Base-by-base conservation (phyloP, 2,113 vertebrate species). In the Sander vitreus region DNA sequence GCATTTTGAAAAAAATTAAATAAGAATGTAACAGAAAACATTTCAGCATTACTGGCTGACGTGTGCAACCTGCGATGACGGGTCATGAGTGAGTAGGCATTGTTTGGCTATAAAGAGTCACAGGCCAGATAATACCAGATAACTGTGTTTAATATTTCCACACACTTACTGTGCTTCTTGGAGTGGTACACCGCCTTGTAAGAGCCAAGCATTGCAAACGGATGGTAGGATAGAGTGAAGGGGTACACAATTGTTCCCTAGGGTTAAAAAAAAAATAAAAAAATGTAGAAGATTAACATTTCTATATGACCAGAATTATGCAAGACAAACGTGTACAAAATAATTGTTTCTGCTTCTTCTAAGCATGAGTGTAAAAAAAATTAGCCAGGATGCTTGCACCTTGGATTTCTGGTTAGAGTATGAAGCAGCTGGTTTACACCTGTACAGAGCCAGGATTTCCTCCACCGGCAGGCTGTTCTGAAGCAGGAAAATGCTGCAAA, bases 401-500 rank as follows among this genome's bases (percentile, higher is more conserved):
- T 95, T 94, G 50, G 91, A 86, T n/a, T 86, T 85, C 5, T 76
- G 89, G 75, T 87, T 81, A 27, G 71, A 59, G 27, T 59, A 87
- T 33, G 70, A 83, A 62, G 91, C 66, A 80, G 94, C 94, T 47
- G 94, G 91, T 78, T 89, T 95, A 75, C 85, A 94, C 13, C 81
- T 95, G 80, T 98, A 98, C 82, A 98, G 93, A 81, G 93, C 85
- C 87, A 98, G 86, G 74, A 97, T 95, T 53, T 97, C 93, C 80
- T 97, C 95, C 87, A 96, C 45, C 18, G 96, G 95, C 25, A 97
- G 92, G 60, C 84, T 96, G 66, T 95, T 96, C 96, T 97, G 91
- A 85, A 86, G 86, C 47, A 62, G 27, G n/a, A 21, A 72, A 59
- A 69, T 27, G 0, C 14, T 14, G 65, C n/a, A 78, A 4, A 57